These are phyloP conservation scores for Epinephelus lanceolatus DNA, from an alignment of 2,113 vertebrate species.

Conservation along the genomic window DNA sequence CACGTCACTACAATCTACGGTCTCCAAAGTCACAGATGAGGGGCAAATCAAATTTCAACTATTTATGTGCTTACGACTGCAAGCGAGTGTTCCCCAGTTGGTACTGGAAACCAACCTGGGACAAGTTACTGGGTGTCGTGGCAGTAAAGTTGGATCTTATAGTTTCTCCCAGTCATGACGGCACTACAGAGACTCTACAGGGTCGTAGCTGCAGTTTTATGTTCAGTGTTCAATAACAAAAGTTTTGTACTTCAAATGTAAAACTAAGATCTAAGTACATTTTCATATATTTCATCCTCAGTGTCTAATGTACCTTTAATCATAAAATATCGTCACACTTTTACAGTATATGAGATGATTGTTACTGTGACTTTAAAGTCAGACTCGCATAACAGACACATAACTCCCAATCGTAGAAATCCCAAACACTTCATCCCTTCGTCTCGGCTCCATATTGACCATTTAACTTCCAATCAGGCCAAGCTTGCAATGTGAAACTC, in stretches of 20 bases:
- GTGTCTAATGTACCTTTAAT: constrained; percentile 5
- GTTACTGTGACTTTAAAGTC: constrained; percentile 19
- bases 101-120: background rate
- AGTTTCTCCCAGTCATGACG: background rate
- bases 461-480: too few relatives aligned
- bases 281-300: background rate
- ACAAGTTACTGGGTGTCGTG: background rate
- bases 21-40: constrained; percentile 37
- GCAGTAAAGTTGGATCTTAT: constrained; percentile 25
- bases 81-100: background rate
- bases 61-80: background rate
- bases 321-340: background rate
- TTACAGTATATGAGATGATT: constrained; percentile 1
- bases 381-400: background rate
- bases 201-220: background rate
- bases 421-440: background rate
- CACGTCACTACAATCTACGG: constrained; percentile 14
- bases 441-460: too few relatives aligned
- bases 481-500: too few relatives aligned
- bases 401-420: background rate
- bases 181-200: background rate
- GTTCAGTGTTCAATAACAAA: constrained; percentile 43
- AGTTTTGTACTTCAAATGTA: constrained; percentile 1
- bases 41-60: background rate
- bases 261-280: constrained; percentile 12